These are phyloP conservation scores for Escarpia spicata DNA, from an alignment of 2,888 invertebrate species.

Conservation along the genomic window DNA sequence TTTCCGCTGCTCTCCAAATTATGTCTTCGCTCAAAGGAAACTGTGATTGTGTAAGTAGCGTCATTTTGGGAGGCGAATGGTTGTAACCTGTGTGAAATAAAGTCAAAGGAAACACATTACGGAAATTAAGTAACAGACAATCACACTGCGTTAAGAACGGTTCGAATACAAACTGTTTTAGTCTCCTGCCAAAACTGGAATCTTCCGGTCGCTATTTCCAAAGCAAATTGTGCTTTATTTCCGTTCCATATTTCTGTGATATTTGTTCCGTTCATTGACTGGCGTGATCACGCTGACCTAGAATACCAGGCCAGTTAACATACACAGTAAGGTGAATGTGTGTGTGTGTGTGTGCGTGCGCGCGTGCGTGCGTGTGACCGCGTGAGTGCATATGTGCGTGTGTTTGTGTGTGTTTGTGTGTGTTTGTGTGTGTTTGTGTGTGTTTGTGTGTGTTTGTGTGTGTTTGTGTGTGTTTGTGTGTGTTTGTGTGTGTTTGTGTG, in stretches of 20 bases:
- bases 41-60: not conserved
- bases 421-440: not conserved
- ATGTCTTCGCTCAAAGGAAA: conserved; percentile 1
- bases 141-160: not conserved
- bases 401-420: not conserved
- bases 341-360: not conserved
- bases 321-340: too few relatives aligned
- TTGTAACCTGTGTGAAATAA: not conserved
- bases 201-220: not conserved
- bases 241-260: not conserved
- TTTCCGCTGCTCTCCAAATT: not conserved
- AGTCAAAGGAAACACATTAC: not conserved
- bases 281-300: not conserved
- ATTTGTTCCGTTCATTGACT: too few relatives aligned
- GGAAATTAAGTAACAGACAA: not conserved
- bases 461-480: too few relatives aligned
- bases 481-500: too few relatives aligned
- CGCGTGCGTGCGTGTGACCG: not conserved
- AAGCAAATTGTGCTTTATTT: not conserved
- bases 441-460: too few relatives aligned
- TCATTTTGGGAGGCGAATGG: not conserved
- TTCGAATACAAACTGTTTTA: not conserved
- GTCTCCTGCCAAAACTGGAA: not conserved
- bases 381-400: not conserved
- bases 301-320: not conserved